Percentiles rank a stretch among this genome's conserved stretches.
These are phyloP conservation scores for Encarsia formosa DNA, from an alignment of 2,888 invertebrate genomes.

Conservation along the genomic window DNA sequence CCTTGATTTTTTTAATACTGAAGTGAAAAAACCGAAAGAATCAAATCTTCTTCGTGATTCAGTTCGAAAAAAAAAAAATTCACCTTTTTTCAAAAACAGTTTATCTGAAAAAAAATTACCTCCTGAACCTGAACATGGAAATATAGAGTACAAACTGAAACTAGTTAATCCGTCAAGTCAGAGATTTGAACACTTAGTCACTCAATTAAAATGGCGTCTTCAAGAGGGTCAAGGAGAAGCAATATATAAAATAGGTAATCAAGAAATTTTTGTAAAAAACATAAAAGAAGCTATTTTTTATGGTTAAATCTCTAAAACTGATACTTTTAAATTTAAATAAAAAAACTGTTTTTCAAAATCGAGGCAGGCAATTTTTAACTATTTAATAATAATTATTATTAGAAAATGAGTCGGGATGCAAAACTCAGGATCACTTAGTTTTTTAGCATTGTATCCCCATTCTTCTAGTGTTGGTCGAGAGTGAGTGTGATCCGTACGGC, in stretches of 20 bases:
- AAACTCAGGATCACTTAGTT: too few relatives aligned
- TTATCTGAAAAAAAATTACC: conserved; percentile 62
- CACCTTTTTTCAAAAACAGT: conserved; percentile 50
- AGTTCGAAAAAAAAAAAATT: conserved; percentile 50
- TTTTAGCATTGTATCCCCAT: too few relatives aligned
- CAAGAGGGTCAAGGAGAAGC: conserved; percentile 95
- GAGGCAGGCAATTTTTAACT: too few relatives aligned
- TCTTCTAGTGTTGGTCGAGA: too few relatives aligned
- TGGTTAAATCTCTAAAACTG: too few relatives aligned
- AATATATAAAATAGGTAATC: conserved; percentile 88
- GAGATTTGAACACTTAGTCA: conserved; percentile 92
- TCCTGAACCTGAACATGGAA: conserved; percentile 90
- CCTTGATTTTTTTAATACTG: conserved; percentile 75
- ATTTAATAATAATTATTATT: too few relatives aligned
- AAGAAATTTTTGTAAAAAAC: too few relatives aligned
- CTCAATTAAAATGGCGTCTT: conserved; percentile 98
- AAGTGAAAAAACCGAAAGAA: conserved; percentile 43
- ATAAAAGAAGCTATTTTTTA: too few relatives aligned
- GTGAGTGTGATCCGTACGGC: too few relatives aligned
- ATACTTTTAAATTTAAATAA: too few relatives aligned
- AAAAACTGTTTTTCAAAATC: too few relatives aligned
- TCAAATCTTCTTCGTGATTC: conserved; percentile 55
- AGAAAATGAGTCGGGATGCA: too few relatives aligned
- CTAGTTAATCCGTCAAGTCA: conserved; percentile 87
- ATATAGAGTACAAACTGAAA: conserved; percentile 94